Conservation (phyloP, 2,797 vertebrate genomes). For the Serranus cabrilla region DNA sequence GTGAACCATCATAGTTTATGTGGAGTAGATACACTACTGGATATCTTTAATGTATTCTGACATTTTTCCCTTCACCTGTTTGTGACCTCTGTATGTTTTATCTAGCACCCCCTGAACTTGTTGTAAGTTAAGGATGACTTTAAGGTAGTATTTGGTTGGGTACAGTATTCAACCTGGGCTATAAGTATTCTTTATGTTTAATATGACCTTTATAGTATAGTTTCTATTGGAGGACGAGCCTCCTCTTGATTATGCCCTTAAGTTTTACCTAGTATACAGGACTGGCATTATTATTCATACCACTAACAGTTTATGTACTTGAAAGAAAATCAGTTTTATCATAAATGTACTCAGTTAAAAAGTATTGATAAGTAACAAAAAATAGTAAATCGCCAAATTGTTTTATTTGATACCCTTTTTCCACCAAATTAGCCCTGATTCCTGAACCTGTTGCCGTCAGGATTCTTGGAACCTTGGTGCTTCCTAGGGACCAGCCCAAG, state of each 20-base stretch:
- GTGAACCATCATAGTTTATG: constrained; percentile 48
- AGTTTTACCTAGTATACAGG: background rate
- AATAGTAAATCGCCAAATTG: background rate
- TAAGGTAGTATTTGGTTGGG: background rate
- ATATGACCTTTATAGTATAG: background rate
- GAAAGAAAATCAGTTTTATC: background rate
- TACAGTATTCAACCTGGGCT: background rate
- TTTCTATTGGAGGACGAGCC: constrained; percentile 20
- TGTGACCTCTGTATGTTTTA: constrained; percentile 1
- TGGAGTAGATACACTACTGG: constrained; percentile 28
- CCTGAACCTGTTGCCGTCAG: too few relatives aligned
- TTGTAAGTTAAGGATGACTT: constrained; percentile 7
- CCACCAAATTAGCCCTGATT: too few relatives aligned
- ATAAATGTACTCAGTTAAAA: constrained; percentile 2
- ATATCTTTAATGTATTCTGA: constrained; percentile 42
- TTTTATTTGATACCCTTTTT: background rate
- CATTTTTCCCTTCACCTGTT: constrained; percentile 10
- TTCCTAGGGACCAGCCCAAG: too few relatives aligned
- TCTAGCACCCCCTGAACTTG: background rate
- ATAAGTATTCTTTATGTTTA: background rate
- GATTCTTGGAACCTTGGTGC: too few relatives aligned
- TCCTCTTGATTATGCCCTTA: background rate
- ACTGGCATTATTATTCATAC: constrained; percentile 19
- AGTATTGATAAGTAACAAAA: constrained; percentile 30
- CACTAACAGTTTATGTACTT: constrained; percentile 29